These are phyloP conservation scores for Melanotaenia pygmaea DNA, from an alignment of 2,797 vertebrate species.

Conservation along the genomic window DNA sequence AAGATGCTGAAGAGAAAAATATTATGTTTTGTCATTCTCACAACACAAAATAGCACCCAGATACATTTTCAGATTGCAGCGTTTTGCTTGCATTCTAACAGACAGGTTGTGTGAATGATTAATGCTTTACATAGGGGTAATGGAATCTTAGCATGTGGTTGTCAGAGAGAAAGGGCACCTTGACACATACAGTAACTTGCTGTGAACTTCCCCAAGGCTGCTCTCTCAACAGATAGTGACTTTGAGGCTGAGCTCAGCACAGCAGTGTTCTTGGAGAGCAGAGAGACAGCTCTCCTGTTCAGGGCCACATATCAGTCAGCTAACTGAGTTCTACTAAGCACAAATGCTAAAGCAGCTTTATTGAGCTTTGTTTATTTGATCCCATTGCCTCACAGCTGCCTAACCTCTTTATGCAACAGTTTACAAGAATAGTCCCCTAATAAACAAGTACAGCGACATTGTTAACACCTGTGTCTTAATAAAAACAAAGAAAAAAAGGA, in stretches of 20 bases:
- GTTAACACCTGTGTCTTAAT: background rate
- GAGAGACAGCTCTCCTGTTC: constrained; percentile 33
- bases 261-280: constrained; percentile 52
- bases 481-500: background rate
- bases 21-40: constrained; percentile 2
- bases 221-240: constrained; percentile 57
- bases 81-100: constrained; percentile 9
- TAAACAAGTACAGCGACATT: background rate
- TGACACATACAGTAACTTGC: constrained; percentile 70
- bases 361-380: constrained; percentile 9
- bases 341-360: background rate
- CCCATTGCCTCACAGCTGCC: background rate
- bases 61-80: background rate
- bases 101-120: constrained; percentile 36
- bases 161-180: constrained; percentile 75
- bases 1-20: constrained; percentile 20
- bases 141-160: constrained; percentile 70
- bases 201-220: constrained; percentile 68
- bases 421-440: background rate
- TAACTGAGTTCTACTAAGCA: constrained; percentile 4
- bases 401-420: constrained; percentile 27
- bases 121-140: constrained; percentile 48
- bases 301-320: constrained; percentile 39
- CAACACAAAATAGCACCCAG: background rate
- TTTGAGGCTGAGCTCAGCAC: constrained; percentile 51